Evolutionary conservation across 2,888 invertebrate genomes (phyloP).

Genomic region (Meiosimyza platycephala): DNA sequence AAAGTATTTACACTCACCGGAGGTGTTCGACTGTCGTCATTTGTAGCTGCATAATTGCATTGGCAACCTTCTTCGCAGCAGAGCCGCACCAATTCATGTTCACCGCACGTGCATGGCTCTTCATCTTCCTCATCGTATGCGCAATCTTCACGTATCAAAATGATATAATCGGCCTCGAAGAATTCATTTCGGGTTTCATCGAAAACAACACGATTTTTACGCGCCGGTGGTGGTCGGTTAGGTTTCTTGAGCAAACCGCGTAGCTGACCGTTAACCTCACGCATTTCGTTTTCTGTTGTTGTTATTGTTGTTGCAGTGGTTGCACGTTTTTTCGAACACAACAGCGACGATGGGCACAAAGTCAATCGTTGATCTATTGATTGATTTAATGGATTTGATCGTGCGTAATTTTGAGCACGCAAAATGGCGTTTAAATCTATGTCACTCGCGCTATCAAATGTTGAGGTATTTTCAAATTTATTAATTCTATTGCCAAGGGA

Average conservation of each 20-base stretch:
- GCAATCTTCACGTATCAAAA: constrained; percentile 88
- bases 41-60: constrained; percentile 66
- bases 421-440: background rate
- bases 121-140: constrained; percentile 83
- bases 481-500: too few species aligned
- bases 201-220: constrained; percentile 85
- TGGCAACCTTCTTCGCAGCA: constrained; percentile 79
- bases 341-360: background rate
- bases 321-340: background rate
- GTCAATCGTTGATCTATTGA: background rate
- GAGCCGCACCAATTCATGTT: constrained; percentile 74
- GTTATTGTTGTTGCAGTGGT: constrained; percentile 32
- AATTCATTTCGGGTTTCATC: constrained; percentile 91
- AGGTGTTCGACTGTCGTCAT: constrained; percentile 62
- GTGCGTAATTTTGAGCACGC: background rate
- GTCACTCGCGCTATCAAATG: too few species aligned
- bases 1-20: constrained; percentile 57
- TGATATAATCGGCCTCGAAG: constrained; percentile 93
- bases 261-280: constrained; percentile 66
- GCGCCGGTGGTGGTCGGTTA: constrained; percentile 74
- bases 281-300: constrained; percentile 62
- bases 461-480: too few species aligned
- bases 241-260: constrained; percentile 77
- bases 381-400: background rate
- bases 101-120: constrained; percentile 80